phyloP scores from a whole-genome alignment of 2,113 vertebrate genomes.

The Bubo scandiacus region DNA sequence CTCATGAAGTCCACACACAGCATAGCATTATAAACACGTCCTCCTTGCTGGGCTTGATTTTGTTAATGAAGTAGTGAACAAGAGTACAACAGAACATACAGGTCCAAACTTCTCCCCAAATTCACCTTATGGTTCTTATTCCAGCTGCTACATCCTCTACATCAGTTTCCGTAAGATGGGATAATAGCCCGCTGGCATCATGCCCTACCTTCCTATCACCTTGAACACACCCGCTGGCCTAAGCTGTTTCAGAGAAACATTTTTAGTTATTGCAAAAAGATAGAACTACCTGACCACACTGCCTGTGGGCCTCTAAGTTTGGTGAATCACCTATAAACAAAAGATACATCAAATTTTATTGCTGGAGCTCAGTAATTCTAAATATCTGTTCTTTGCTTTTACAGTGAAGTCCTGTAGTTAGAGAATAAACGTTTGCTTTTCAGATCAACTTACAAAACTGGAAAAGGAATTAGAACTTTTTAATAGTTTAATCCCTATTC shows the following conservation, averaged over 20 bases:
- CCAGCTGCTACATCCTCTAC: not conserved
- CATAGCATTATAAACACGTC: not conserved
- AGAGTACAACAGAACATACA: not conserved
- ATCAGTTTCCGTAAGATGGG: not conserved
- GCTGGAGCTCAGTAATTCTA: not conserved
- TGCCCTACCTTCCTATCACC: not conserved
- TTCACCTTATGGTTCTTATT: not conserved
- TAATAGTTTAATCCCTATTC: not conserved
- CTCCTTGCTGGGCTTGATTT: not conserved
- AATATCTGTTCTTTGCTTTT: not conserved
- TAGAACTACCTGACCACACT: not conserved
- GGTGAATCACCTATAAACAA: not conserved
- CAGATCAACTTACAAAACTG: not conserved
- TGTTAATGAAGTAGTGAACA: not conserved
- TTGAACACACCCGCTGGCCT: not conserved
- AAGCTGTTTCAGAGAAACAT: not conserved
- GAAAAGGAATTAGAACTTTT: not conserved
- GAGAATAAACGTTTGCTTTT: not conserved
- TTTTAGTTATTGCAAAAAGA: not conserved
- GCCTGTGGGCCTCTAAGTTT: too few relatives aligned
- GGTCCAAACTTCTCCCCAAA: not conserved
- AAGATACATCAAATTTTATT: fast-evolving
- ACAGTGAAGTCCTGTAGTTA: not conserved
- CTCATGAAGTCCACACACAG: not conserved
- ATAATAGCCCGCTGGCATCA: not conserved